Evolutionary conservation across 2,888 invertebrate species (phyloP), one percentile per base, ranked within the genome.

Genomic region (Tuberolachnus salignus): DNA sequence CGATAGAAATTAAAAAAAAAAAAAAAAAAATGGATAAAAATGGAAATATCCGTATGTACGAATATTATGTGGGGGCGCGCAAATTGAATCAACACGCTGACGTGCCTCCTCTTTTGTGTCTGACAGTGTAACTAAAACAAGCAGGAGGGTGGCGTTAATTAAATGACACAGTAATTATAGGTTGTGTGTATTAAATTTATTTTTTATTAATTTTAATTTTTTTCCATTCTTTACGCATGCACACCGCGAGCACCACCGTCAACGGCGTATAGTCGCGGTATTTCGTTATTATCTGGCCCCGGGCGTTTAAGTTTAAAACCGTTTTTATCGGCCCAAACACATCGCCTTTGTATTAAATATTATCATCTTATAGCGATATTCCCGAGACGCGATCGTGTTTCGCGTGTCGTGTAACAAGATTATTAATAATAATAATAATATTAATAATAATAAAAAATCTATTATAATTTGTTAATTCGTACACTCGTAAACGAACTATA

Each of bases 11-110:
- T n/a, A n/a, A n/a, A n/a, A n/a, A n/a, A n/a, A n/a, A n/a, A 34
- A 4, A 34, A 34, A 34, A 34, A 34, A 34, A 34, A 34, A 4
- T 3, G 34, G 34, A 6, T 34, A 34, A 34, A 61, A 21, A 57
- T 26, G 13, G 9, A 46, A 66, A 67, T 67, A 67, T 26, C 67
- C 57, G 34, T 63, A 49, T 11, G 19, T 34, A 34, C 34, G 55
- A 49, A 34, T 57, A 75, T 66, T 57, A 69, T 49, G 75, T 78
- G 51, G 16, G 16, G 59, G 13, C 75, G 49, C 59, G 34, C 19
- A 78, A 78, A 67, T 78, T 78, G 57, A 69, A 78, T 78, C 59
- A 67, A 67, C 75, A 69, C 6, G 46, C 75, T 67, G 57, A 67
- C 67, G 42, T 78, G 26, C 53, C 74, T 66, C 53, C 74, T 66